Percentiles rank a stretch among this genome's conserved stretches.
These are phyloP conservation scores for Psix sp. DNA, from an alignment of 1,140 invertebrate species.

Conservation along the genomic window DNA sequence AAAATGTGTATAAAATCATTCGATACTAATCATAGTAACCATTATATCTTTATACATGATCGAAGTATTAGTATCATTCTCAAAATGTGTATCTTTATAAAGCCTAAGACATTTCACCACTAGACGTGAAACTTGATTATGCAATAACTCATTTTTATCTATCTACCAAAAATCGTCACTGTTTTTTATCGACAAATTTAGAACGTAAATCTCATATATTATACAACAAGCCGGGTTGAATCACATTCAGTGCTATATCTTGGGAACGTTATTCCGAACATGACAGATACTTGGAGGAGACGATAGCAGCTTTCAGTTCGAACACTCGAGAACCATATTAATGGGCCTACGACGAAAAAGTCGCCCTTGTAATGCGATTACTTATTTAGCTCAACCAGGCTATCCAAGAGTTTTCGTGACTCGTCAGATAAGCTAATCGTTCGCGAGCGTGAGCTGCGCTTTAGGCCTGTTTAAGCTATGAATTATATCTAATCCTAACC, in stretches of 20 bases:
- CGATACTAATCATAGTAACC: no score
- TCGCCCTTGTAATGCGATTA: conserved; percentile 42
- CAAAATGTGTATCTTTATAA: no score
- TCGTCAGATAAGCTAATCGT: conserved; percentile 50
- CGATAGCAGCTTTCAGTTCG: conserved; percentile 32
- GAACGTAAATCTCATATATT: conserved; percentile 29
- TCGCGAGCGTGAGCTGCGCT: conserved; percentile 30
- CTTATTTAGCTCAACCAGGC: conserved; percentile 36
- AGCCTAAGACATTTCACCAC: no score
- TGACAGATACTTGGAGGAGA: conserved; percentile 26
- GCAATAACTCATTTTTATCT: no score
- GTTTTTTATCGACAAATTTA: conserved; percentile 2
- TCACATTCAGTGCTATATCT: conserved; percentile 24
- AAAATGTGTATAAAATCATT: no score
- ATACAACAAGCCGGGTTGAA: conserved; percentile 30
- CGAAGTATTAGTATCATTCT: no score
- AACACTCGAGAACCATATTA: conserved; percentile 34
- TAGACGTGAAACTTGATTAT: conserved; percentile 19
- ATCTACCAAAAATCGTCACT: background rate
- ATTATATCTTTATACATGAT: no score
- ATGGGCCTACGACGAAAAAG: conserved; percentile 32
- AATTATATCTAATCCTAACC: conserved; percentile 49
- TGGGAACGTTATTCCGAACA: conserved; percentile 37
- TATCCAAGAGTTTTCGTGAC: conserved; percentile 48
- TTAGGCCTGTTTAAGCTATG: conserved; percentile 27